Evolutionary conservation across 1,140 invertebrate species (phyloP).

Genomic region (Semibalanus balanoides): DNA sequence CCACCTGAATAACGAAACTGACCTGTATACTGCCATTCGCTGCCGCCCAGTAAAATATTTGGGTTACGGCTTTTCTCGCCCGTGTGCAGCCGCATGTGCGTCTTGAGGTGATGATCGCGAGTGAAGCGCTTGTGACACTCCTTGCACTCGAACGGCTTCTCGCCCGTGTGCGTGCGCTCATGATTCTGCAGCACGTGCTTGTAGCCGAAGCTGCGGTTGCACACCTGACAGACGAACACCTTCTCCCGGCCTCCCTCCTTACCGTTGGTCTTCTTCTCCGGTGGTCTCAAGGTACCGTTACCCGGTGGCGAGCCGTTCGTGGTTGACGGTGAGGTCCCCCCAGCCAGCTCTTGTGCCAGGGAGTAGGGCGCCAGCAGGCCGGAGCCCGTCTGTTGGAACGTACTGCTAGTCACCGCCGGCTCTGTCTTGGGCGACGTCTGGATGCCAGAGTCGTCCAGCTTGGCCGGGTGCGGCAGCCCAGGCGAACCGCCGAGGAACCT

Average conservation of each 20-base stretch:
- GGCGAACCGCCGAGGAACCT: not conserved
- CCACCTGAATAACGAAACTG: conserved; percentile 83
- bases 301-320: not conserved
- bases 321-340: not conserved
- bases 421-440: not conserved
- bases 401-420: not conserved
- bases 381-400: not conserved
- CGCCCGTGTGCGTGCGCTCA: conserved; percentile 88
- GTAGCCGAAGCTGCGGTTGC: conserved; percentile 76
- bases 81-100: conserved; percentile 80
- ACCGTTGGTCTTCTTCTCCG: not conserved
- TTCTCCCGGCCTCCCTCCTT: not conserved
- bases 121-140: conserved; percentile 91
- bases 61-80: conserved; percentile 90
- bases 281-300: not conserved
- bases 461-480: not conserved
- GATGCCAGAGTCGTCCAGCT: conserved; percentile 5
- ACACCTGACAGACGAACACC: conserved; percentile 73
- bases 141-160: conserved; percentile 89
- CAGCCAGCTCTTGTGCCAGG: not conserved
- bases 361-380: not conserved
- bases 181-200: conserved; percentile 93
- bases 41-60: conserved; percentile 78
- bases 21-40: conserved; percentile 76
- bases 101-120: conserved; percentile 84